Conservation (phyloP, 2,888 invertebrate genomes). For the Caradrina kadenii region DNA sequence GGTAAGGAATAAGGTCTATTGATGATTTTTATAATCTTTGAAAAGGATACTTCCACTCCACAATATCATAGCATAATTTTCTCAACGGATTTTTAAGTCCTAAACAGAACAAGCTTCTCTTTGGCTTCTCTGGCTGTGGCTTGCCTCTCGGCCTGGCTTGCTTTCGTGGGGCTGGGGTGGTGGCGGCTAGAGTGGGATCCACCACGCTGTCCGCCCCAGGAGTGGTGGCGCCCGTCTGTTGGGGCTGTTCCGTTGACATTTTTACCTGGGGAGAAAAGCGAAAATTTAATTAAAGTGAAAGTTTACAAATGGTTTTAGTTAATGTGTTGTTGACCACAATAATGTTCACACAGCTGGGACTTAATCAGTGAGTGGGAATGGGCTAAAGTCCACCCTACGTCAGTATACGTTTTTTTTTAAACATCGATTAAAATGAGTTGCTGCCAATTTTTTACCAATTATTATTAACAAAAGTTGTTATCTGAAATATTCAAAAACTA, state of each 20-base stretch:
- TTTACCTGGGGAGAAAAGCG: slow-evolving; percentile 73
- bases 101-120: slow-evolving; percentile 97
- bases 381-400: no score
- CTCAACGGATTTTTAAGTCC: slow-evolving; percentile 98
- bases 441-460: no score
- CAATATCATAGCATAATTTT: slow-evolving; percentile 98
- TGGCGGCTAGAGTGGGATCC: slow-evolving; percentile 72
- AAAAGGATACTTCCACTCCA: slow-evolving; percentile 99
- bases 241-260: slow-evolving; percentile 82
- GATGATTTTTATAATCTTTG: slow-evolving; percentile 10
- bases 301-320: no score
- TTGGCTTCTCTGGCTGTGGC: slow-evolving; percentile 97
- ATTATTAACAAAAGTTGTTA: no score
- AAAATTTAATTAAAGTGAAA: background rate
- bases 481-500: no score
- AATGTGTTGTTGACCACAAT: no score
- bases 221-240: slow-evolving; percentile 76
- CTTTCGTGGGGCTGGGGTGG: slow-evolving; percentile 89
- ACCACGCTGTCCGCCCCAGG: slow-evolving; percentile 78
- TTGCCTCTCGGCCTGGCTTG: slow-evolving; percentile 93
- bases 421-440: no score
- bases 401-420: no score
- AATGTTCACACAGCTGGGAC: no score
- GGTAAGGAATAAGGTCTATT: no score
- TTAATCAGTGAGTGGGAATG: no score